Percentiles rank a stretch among this genome's conserved stretches.
These are phyloP conservation scores for Eudasyphora cyanicolor DNA, from an alignment of 2,888 invertebrate genomes.

Conservation along the genomic window DNA sequence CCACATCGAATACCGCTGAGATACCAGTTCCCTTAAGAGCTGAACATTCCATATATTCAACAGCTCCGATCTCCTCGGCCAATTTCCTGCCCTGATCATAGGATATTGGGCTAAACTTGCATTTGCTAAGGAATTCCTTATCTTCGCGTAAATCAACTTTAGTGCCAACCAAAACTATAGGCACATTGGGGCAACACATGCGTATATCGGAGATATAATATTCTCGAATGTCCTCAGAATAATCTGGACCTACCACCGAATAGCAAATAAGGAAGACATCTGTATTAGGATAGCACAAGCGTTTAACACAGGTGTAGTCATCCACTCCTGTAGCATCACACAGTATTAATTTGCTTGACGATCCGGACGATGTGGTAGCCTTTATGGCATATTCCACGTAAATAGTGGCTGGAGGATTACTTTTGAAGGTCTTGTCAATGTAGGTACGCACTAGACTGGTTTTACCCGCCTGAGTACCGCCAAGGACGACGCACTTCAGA, in stretches of 20 bases:
- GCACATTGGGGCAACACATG: neutral
- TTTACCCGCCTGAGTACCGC: neutral
- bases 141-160: neutral
- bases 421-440: neutral
- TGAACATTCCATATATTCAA: constrained; percentile 10
- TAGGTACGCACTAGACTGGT: neutral
- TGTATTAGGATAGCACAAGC: neutral
- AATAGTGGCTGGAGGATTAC: neutral
- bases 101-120: neutral
- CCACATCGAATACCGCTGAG: neutral
- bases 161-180: neutral
- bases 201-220: neutral
- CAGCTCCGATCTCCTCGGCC: neutral
- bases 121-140: neutral
- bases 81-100: neutral
- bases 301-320: neutral
- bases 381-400: neutral
- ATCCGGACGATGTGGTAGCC: neutral
- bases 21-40: neutral
- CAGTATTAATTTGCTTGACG: neutral
- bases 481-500: neutral
- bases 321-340: neutral
- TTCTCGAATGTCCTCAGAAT: neutral
- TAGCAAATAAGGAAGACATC: constrained; percentile 10
- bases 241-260: neutral